Conservation (phyloP, 2,113 vertebrate species). For the Thryonomys swinderianus region DNA sequence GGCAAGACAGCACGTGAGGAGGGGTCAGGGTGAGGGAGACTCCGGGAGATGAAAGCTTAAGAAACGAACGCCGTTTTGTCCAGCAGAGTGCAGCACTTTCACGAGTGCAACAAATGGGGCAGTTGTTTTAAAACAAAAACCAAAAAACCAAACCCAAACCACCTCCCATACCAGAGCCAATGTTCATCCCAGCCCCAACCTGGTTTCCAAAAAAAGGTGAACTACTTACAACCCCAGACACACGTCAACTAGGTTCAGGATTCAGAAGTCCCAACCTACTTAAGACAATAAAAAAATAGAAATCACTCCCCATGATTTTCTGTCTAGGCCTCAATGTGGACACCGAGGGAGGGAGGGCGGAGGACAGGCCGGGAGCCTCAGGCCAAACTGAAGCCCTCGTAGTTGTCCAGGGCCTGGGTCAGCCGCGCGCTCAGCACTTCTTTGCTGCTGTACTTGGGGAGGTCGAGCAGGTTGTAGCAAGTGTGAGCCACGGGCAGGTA, state of each 20-base stretch:
- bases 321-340: constrained; percentile 43
- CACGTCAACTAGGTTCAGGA: constrained; percentile 27
- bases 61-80: constrained; percentile 20
- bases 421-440: constrained; percentile 91
- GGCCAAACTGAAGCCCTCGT: constrained; percentile 97
- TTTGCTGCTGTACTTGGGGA: constrained; percentile 97
- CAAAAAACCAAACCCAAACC: constrained; percentile 19
- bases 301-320: constrained; percentile 65
- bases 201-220: constrained; percentile 35
- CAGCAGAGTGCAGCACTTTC: constrained; percentile 50
- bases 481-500: constrained; percentile 98
- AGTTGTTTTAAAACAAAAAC: constrained; percentile 39
- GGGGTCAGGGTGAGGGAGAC: not conserved
- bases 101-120: constrained; percentile 34
- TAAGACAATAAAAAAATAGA: constrained; percentile 86
- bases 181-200: not conserved
- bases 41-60: constrained; percentile 58
- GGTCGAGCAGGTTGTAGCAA: constrained; percentile 98
- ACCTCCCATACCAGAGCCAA: not conserved
- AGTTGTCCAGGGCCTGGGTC: constrained; percentile 96
- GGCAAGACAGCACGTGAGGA: not conserved
- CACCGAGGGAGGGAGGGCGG: not conserved
- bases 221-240: constrained; percentile 46
- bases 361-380: constrained; percentile 82
- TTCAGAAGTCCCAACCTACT: constrained; percentile 60